These are phyloP conservation scores for Tupaia tana DNA, from an alignment of 2,113 vertebrate species.

Conservation along the genomic window DNA sequence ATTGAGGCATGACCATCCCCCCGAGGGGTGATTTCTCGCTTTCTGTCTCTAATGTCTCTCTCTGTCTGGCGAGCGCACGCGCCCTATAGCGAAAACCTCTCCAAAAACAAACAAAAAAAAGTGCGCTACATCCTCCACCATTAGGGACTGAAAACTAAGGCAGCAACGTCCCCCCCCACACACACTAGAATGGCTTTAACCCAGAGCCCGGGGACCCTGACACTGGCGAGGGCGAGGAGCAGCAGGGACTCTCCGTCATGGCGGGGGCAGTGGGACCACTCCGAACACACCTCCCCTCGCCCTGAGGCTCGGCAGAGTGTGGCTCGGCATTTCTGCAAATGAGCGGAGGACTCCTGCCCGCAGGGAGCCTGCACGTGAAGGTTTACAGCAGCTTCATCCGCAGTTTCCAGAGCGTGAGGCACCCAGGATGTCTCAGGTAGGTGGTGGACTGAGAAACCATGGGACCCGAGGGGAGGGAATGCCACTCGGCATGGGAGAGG, in stretches of 20 bases:
- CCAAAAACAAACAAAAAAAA: no score
- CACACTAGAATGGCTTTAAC: background rate
- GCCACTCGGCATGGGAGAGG: background rate
- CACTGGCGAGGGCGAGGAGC: background rate
- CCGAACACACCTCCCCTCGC: background rate
- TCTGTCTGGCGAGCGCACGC: no score
- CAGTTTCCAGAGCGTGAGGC: background rate
- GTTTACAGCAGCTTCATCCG: background rate
- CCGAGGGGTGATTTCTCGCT: no score
- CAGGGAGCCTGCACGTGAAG: background rate
- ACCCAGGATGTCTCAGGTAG: background rate
- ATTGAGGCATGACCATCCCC: no score
- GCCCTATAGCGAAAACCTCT: no score
- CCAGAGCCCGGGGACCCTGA: background rate
- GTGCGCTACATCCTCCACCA: background rate
- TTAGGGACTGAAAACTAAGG: background rate
- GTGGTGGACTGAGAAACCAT: background rate
- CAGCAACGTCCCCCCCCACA: background rate
- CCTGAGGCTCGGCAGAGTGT: background rate
- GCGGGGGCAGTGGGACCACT: no score
- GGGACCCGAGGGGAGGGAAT: background rate
- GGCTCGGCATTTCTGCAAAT: background rate
- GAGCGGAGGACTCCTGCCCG: background rate
- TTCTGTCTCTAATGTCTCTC: no score
- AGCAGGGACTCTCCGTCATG: background rate